Base-by-base conservation (phyloP, 2,113 vertebrate species). In the Pseudorasbora parva region DNA sequence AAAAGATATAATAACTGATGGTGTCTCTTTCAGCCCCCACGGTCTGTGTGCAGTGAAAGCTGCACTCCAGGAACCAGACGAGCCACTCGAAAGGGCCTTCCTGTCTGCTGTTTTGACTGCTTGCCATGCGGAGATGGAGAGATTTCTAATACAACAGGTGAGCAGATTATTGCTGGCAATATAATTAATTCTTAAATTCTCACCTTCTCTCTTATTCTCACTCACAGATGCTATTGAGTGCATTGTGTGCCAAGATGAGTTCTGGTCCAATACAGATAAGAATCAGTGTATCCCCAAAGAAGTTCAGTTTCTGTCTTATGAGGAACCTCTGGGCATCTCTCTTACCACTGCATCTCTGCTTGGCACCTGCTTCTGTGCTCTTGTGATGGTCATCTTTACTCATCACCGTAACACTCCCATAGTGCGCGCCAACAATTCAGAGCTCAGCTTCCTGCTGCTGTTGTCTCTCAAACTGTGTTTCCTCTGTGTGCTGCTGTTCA, bases 21-120 rank as follows among this genome's bases (percentile, higher is more conserved):
- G 0, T 72, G 3, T 45, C 21, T 37, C 27, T 10, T 30, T 75
- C 37, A 95, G 95, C 87, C 88, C 3, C 94, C 92, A 0, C 76
- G 43, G 0, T 95, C 93, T 4, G 88, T 95, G 25, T 95, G 94
- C 78, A 94, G 93, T 56, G 88, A 95, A 21, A 88, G 90, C 43
- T 95, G 95, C 72, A 87, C 80, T 41, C 91, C 93, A n/a, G 94
- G 94, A 11, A 94, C 92, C 10, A 81, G 88, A 54, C 92, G 90
- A 76, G 93, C 92, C 45, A 91, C 90, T 81, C 89, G 78, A n/a
- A 93, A 94, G 3, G 92, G 93, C 9, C 82, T 81, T 87, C 83
- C 74, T 85, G 71, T 74, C 25, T 95, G 94, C 77, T 95, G 94
- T 87, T 96, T 95, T 81, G 92, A 96, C 72, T 95, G 94, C 62